Evolutionary conservation across 2,888 invertebrate species (phyloP).

Genomic region (Netelia virgata): DNA sequence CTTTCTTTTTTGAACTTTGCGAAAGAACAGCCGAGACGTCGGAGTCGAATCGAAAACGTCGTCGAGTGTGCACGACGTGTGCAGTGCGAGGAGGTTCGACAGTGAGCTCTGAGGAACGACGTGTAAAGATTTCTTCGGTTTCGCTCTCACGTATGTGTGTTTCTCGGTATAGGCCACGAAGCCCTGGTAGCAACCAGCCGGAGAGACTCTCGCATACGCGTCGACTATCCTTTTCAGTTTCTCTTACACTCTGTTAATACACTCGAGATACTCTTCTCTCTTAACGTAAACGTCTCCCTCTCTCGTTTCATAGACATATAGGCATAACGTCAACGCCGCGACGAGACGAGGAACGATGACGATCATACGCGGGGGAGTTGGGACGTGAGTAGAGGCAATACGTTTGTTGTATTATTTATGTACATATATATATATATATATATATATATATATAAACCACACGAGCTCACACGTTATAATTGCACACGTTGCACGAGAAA

Average conservation of each 20-base stretch:
- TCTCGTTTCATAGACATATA: not conserved
- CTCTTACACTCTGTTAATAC: conserved; percentile 49
- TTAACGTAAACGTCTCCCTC: conserved; percentile 51
- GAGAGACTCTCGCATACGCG: conserved; percentile 49
- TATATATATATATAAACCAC: not conserved
- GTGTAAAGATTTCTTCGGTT: conserved; percentile 62
- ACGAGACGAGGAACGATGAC: conserved; percentile 55
- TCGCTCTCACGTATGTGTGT: conserved; percentile 54
- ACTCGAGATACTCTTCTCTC: conserved; percentile 53
- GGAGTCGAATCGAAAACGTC: not conserved
- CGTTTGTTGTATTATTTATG: not conserved
- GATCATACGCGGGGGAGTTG: conserved; percentile 52
- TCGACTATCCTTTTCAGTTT: conserved; percentile 59
- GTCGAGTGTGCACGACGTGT: not conserved
- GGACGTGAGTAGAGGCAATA: not conserved
- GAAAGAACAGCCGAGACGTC: too few species aligned
- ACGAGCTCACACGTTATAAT: conserved; percentile 6
- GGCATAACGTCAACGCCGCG: not conserved
- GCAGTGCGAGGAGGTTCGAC: conserved; percentile 52
- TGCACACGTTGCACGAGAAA: conserved; percentile 35
- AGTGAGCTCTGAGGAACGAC: conserved; percentile 52
- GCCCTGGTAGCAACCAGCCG: conserved; percentile 9
- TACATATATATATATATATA: not conserved
- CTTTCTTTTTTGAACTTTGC: too few species aligned
- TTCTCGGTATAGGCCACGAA: conserved; percentile 56